Percentiles rank a stretch among this genome's conserved stretches.
Conservation (phyloP, 2,113 vertebrate species). For the Thryonomys swinderianus region DNA sequence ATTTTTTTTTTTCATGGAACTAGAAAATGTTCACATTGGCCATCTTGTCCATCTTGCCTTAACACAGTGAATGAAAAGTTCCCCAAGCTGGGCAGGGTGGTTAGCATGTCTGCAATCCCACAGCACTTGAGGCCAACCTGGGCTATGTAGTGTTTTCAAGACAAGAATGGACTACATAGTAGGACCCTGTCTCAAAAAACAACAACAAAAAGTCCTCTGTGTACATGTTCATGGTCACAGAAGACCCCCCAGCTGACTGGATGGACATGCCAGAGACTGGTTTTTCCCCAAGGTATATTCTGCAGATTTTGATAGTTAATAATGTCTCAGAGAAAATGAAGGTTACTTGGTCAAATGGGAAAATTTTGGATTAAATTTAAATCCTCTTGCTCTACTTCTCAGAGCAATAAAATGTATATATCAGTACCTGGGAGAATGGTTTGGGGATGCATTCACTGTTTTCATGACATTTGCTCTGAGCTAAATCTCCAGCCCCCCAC, state of each 20-base stretch:
- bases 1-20: background rate
- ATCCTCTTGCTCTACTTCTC: background rate
- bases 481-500: conserved; percentile 3
- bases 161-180: background rate
- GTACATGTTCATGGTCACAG: background rate
- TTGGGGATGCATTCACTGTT: background rate
- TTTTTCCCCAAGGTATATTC: background rate
- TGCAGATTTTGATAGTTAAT: background rate
- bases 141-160: background rate
- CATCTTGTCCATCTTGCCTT: background rate
- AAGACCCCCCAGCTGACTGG: background rate
- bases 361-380: background rate
- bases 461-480: background rate
- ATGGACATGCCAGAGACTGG: background rate
- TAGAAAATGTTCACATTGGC: background rate
- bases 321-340: background rate
- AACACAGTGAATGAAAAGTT: background rate
- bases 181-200: background rate
- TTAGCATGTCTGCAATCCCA: background rate
- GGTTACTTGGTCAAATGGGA: background rate
- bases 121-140: background rate
- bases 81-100: too few species aligned
- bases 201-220: background rate
- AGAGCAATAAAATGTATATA: background rate
- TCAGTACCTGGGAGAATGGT: background rate